Base-by-base conservation (phyloP, 2,113 vertebrate genomes). In the Accipiter cooperii region DNA sequence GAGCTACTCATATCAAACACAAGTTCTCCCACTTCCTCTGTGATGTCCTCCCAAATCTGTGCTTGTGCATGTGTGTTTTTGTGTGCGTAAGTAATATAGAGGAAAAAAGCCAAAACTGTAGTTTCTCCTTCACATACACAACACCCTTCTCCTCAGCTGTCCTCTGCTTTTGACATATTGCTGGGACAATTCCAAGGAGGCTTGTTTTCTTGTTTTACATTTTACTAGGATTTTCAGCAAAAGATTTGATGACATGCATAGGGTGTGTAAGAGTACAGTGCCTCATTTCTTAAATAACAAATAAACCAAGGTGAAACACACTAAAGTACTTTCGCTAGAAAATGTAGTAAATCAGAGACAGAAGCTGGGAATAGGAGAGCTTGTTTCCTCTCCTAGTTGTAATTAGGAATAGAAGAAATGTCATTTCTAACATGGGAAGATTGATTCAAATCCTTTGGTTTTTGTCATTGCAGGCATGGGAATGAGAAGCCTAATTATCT, bases 101-200 rank as follows among this genome's bases (percentile, higher is more conserved):
- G 68, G 17, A 76, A 91, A 71, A 76, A 77, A 92, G 13, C 52
- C 61, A 75, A 89, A 95, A 42, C 38, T 94, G 84, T 65, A 80
- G 66, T 51, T 93, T 83, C 49, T 87, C 26, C 58, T 95, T 96
- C 89, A 85, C 81, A 77, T 73, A 91, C 78, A 86, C 87, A 96
- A 94, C 94, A 91, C 93, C n/a, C 63, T 84, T 93, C 77, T 92
- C 65, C 86, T 95, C 89, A 89, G 69, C 52, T 79, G 63, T 94
- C 61, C 91, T 95, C 70, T 80, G 38, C n/a, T 95, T 89, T 80
- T 97, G 93, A 93, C 95, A 83, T 89, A 52, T 80, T 89, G 20
- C 58, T 96, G 95, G 87, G 49, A 69, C 1, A 46, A 9, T 73
- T 96, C 92, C 94, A 96, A 85, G 46, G n/a, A 95, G 33, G 6